Base-by-base conservation (phyloP, 1,140 invertebrate species). In the Whitmania pigra region DNA sequence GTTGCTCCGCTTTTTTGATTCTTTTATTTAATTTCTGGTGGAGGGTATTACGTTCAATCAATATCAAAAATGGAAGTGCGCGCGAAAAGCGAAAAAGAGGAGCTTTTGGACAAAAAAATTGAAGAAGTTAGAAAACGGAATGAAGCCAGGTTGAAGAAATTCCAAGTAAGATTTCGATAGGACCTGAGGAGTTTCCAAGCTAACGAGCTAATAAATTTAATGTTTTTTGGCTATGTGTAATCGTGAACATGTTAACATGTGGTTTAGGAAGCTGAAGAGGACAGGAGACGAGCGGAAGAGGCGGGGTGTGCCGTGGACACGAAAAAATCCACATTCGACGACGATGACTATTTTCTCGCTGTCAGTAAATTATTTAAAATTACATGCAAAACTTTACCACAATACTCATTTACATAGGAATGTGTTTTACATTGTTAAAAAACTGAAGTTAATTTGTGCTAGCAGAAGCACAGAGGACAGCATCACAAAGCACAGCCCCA, bases 101-200 rank as follows among this genome's bases (percentile, higher is more conserved):
- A 63, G 18, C 22, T 63, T 13, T 31, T 63, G 57, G 29, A 63
- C 57, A 63, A 63, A 63, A 63, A 63, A 63, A 63, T 63, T 63
- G 57, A 63, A 63, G 57, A 63, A 63, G 29, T 63, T 22, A 63
- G 57, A 63, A 63, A 63, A n/a, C 9, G 29, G 18, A 63, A 63
- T 63, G 57, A 63, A 15, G 57, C 57, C 11, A 63, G 22, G 57
- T 22, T 31, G 22, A 63, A 63, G 22, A 63, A 63, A 63, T 63
- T 63, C 22, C 22, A 31, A 63, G 57, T 63, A 63, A 25, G 57
- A 63, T 63, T 63, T 25, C 57, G 29, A 17, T 49, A 17, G 29
- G 9, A 15, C 57, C 11, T 7, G 29, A 63, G 57, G 11, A 63
- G 13, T 18, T 18, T 20, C 29, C 20, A 13, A 7, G 22, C 57